Evolutionary conservation across 1,140 invertebrate genomes (phyloP).

Genomic region (Pararge aegeria): DNA sequence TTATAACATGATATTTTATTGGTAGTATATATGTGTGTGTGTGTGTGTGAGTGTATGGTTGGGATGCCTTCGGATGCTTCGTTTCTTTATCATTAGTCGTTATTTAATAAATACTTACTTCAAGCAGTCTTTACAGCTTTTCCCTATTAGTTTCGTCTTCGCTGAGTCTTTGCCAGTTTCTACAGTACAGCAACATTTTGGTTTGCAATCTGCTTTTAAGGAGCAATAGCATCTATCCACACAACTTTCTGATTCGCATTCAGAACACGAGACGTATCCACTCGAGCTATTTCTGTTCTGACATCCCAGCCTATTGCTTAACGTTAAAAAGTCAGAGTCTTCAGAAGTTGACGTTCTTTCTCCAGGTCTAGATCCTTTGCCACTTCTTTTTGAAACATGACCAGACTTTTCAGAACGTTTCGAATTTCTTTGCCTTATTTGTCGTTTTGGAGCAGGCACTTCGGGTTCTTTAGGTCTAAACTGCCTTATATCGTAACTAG

Average conservation of each 20-base stretch:
- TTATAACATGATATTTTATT: no score
- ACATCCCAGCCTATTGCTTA: conserved; percentile 77
- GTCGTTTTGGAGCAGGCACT: conserved; percentile 60
- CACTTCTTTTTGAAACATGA: conserved; percentile 63
- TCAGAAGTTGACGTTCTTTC: conserved; percentile 82
- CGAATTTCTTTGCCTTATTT: conserved; percentile 68
- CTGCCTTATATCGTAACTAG: conserved; percentile 81
- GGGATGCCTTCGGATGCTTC: no score
- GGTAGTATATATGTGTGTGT: no score
- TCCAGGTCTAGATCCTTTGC: conserved; percentile 60
- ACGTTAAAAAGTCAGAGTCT: conserved; percentile 83
- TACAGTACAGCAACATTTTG: conserved; percentile 62
- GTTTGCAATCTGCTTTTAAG: conserved; percentile 64
- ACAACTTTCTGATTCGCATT: conserved; percentile 91
- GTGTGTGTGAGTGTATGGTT: no score
- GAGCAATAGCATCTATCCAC: conserved; percentile 88
- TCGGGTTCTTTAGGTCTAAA: conserved; percentile 79
- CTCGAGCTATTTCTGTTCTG: conserved; percentile 85
- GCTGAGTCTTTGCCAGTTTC: conserved; percentile 49
- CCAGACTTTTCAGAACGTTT: conserved; percentile 66
- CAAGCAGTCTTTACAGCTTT: conserved; percentile 67
- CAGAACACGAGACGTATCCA: conserved; percentile 91
- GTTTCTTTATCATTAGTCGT: no score
- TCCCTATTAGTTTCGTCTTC: conserved; percentile 49
- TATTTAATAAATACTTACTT: conserved; percentile 68